Conservation (phyloP, 2,113 vertebrate species). For the Pygoscelis adeliae region DNA sequence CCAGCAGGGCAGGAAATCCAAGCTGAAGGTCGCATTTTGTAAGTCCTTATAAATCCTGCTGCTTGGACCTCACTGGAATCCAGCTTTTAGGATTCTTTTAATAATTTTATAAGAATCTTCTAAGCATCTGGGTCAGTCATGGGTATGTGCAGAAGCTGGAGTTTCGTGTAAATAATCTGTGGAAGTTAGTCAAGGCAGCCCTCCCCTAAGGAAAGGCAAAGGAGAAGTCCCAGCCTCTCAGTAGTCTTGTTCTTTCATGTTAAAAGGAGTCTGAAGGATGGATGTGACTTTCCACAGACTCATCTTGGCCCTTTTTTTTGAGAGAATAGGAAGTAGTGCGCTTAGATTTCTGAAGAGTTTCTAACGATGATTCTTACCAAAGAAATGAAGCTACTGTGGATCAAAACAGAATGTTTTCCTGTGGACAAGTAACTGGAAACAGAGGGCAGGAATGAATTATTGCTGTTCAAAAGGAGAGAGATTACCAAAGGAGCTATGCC, state of each 20-base stretch:
- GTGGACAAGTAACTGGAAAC: not conserved
- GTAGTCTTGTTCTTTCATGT: not conserved
- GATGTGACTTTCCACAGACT: not conserved
- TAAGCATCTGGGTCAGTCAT: fast-evolving
- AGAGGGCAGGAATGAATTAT: not conserved
- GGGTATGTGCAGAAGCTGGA: not conserved
- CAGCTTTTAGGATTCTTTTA: not conserved
- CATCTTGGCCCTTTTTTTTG: not conserved
- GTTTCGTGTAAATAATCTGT: not conserved
- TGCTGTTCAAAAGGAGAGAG: not conserved
- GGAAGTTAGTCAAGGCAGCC: not conserved
- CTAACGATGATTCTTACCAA: not conserved
- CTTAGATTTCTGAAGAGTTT: not conserved
- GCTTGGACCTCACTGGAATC: not conserved
- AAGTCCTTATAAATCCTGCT: not conserved
- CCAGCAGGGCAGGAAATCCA: not conserved
- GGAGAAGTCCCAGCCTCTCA: not conserved
- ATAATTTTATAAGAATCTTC: not conserved
- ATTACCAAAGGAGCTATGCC: not conserved
- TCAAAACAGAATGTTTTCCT: not conserved
- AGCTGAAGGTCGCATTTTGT: not conserved
- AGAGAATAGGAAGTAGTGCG: not conserved
- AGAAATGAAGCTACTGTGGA: not conserved
- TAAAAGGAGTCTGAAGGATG: not conserved
- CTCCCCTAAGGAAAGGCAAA: not conserved